Conservation (phyloP, 2,113 vertebrate species). For the Hippocampus zosterae region DNA sequence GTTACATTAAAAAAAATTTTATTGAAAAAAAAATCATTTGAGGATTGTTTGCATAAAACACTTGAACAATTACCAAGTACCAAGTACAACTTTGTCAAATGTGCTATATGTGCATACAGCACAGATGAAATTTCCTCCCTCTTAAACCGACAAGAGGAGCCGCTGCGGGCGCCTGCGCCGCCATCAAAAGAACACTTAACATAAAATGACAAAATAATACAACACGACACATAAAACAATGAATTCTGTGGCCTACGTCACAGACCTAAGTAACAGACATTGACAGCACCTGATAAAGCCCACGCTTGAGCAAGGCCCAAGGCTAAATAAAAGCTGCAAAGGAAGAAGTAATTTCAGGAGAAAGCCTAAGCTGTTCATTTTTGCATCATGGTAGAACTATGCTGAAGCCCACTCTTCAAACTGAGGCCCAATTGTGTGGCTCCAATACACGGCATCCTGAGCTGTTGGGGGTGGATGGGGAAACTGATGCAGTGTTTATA, state of each 20-base stretch:
- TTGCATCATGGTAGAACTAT: conserved; percentile 61
- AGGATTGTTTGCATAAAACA: too few relatives aligned
- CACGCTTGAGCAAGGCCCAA: not conserved
- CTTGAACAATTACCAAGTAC: too few relatives aligned
- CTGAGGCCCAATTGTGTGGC: conserved; percentile 59
- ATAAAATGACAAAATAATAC: too few relatives aligned
- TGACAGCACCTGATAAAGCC: conserved; percentile 1
- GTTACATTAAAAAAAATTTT: too few relatives aligned
- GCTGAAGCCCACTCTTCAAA: conserved; percentile 47
- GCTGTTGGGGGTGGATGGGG: conserved; percentile 53
- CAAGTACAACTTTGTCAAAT: too few relatives aligned
- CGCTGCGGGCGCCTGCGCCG: too few relatives aligned
- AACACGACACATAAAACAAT: too few relatives aligned
- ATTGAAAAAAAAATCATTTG: too few relatives aligned
- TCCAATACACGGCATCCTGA: conserved; percentile 43
- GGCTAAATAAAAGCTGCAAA: conserved; percentile 3
- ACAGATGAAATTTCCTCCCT: too few relatives aligned
- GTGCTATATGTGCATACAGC: too few relatives aligned
- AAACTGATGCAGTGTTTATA: conserved; percentile 72
- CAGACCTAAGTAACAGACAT: not conserved
- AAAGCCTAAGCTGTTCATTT: conserved; percentile 37
- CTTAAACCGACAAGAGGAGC: too few relatives aligned
- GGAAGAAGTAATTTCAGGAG: conserved; percentile 51
- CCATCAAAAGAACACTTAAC: too few relatives aligned
- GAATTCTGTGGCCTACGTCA: not conserved